Evolutionary conservation across 2,113 vertebrate genomes (phyloP), one percentile per base, ranked within the genome.

Genomic region (Macaca fascicularis): DNA sequence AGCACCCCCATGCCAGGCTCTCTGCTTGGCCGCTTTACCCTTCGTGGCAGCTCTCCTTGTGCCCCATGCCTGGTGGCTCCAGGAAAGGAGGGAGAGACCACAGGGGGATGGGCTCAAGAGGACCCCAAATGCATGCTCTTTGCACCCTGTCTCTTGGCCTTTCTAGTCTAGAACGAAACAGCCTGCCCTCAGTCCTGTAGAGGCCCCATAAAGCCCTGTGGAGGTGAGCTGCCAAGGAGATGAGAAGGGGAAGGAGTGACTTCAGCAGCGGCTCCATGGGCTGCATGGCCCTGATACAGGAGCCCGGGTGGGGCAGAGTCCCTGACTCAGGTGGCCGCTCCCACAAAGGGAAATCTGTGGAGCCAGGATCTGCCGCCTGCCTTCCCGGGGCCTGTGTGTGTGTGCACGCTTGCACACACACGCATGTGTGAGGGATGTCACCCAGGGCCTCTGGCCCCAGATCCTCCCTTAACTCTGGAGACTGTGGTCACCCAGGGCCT

Each of bases 271-370:
- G 22, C 6, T 0, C 10, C 61, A n/a, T 69, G 0, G 0, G 30
- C 78, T 0, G 2, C 0, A 2, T 0, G n/a, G n/a, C 43, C 4
- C 45, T 0, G 5, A n/a, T 22, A 0, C 19, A 6, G 67, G 74
- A 23, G 5, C 8, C 8, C n/a, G 19, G 10, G 27, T 83, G 1
- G 61, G 6, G 72, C 35, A 11, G 55, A 10, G 23, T 30, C 64
- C 76, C 87, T n/a, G 2, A 30, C 40, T 75, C 59, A 1, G 5
- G 48, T 11, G 11, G 50, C 61, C 23, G 8, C 38, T n/a, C 50
- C 5, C 17, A 4, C 11, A 1, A 22, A 22, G 38, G 40, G 48
- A 35, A 25, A 2, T 4, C 0, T 7, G 0, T 40, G 40, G 70
- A 61, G 45, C 8, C 19, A 6, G 45, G 50, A 30, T 17, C 64